Conservation (phyloP, 2,113 vertebrate genomes). For the Saccopteryx bilineata region DNA sequence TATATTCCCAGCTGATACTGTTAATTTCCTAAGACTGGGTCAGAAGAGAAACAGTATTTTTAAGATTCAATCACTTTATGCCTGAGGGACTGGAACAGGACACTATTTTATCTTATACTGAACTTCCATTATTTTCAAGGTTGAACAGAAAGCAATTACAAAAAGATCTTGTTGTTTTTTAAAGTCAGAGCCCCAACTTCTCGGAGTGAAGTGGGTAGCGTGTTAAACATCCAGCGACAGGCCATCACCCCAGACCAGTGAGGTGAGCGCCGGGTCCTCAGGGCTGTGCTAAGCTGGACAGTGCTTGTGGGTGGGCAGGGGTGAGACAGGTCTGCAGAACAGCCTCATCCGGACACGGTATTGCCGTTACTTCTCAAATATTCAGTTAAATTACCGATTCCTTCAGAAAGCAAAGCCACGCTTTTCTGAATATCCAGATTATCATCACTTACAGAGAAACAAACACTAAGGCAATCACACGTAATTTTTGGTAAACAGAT, state of each 20-base stretch:
- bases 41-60: constrained; percentile 34
- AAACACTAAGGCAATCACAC: not conserved
- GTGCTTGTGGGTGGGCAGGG: accelerated
- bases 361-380: not conserved
- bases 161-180: not conserved
- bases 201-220: not conserved
- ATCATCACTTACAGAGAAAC: not conserved
- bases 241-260: not conserved
- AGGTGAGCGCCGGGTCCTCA: not conserved
- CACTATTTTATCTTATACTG: not conserved
- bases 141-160: not conserved
- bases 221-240: not conserved
- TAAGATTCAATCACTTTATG: not conserved
- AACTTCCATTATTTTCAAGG: constrained; percentile 27
- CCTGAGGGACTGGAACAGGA: not conserved
- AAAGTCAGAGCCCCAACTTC: not conserved
- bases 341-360: not conserved
- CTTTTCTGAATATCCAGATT: not conserved
- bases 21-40: not conserved
- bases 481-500: not conserved
- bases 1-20: not conserved
- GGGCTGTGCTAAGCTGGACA: not conserved
- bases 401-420: not conserved
- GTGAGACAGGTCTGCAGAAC: not conserved
- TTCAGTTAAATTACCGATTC: not conserved